phyloP scores from a whole-genome alignment of 2,113 vertebrate species.

The Galbula dea region DNA sequence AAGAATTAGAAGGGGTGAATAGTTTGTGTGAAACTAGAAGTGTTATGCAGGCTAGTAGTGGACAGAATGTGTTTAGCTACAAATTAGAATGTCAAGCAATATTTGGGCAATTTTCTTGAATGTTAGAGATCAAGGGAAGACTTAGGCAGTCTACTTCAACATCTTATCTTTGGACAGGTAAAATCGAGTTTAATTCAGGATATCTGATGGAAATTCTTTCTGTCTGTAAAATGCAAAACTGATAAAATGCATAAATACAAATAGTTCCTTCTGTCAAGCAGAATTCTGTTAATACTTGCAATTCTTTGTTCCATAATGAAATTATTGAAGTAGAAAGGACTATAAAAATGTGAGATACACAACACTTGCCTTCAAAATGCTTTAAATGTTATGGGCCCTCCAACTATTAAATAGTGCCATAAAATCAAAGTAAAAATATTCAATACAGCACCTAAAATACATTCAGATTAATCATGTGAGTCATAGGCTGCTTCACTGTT shows the following conservation, averaged over 20 bases:
- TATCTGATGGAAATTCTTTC: background rate
- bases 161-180: background rate
- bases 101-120: background rate
- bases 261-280: background rate
- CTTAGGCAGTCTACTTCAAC: background rate
- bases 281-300: background rate
- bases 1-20: background rate
- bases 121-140: background rate
- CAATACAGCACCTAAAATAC: background rate
- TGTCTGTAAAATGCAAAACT: background rate
- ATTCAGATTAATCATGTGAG: background rate
- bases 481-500: background rate
- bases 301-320: background rate
- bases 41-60: background rate
- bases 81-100: background rate
- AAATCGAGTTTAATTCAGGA: background rate
- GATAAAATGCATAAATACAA: background rate
- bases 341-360: background rate
- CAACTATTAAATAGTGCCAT: background rate
- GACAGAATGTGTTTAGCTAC: background rate
- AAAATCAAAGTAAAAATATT: background rate
- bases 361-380: background rate
- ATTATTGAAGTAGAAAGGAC: background rate
- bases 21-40: background rate
- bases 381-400: background rate